Evolutionary conservation across 53 echinoderm and acorn worm genomes (phyloP).

Genomic region (Paracentrotus lividus): DNA sequence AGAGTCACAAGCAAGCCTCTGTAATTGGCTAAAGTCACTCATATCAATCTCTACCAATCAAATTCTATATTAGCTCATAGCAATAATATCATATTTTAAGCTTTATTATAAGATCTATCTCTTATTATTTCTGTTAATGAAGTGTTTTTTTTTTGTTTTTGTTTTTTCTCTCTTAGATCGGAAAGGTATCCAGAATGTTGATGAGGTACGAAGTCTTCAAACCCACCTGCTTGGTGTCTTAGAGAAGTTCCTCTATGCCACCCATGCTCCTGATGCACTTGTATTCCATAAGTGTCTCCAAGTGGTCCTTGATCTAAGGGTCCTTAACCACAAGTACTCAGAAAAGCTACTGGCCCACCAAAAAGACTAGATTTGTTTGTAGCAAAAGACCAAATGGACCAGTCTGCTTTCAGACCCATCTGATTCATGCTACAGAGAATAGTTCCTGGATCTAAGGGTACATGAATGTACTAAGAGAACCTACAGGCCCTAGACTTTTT

Average conservation of each 20-base stretch:
- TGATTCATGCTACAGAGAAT: no score
- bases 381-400: not conserved
- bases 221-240: conserved; percentile 80
- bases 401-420: conserved; percentile 67
- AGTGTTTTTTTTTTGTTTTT: no score
- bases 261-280: conserved; percentile 87
- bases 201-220: conserved; percentile 82
- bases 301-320: conserved; percentile 90
- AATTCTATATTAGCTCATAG: no score
- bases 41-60: no score
- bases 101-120: no score
- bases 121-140: no score
- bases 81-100: no score
- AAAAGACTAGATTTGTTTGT: conserved; percentile 30
- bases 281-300: conserved; percentile 93
- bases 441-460: no score
- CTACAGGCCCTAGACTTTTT: no score
- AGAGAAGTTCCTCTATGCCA: conserved; percentile 90
- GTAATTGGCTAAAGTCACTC: no score
- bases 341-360: conserved; percentile 86
- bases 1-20: no score
- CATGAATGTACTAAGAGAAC: no score
- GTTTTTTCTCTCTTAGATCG: conserved; percentile 75
- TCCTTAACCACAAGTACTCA: conserved; percentile 86
- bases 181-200: conserved; percentile 80